Evolutionary conservation across 2,797 vertebrate species (phyloP), one percentile per base, ranked within the genome.

Genomic region (Cheirogaleus major): DNA sequence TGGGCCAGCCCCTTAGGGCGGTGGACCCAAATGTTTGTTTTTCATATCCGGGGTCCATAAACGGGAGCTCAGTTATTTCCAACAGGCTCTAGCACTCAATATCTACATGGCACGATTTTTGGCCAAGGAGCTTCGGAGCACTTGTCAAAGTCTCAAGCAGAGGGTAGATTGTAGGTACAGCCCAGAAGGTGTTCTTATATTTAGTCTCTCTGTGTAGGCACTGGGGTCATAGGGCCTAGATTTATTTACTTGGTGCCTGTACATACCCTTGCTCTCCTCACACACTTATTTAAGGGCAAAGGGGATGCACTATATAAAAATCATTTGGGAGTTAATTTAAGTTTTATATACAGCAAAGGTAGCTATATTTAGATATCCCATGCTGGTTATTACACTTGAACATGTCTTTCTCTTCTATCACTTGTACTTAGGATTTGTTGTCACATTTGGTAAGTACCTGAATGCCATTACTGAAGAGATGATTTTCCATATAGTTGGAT

Each of bases 21-120:
- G 11, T 48, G n/a, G 27, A 25, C 61, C 18, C 52, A 38, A 32
- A 23, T 85, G 48, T 91, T 95, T 96, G 94, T 95, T 93, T 88
- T 93, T 65, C 76, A 81, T 4, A 30, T 69, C 50, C 43, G 18
- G 52, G 4, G 48, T 65, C 59, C 87, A 90, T 57, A 89, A 61
- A 76, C 88, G 78, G 32, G n/a, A n/a, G 65, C 20, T 38, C 50
- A 52, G 57, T 72, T 41, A 10, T 57, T 52, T 41, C 35, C 61
- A 79, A 8, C 22, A 81, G 75, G 48, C 61, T 82, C 14, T 35
- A 35, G 57, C 12, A 27, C 14, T 45, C 25, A 48, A 5, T 23
- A 4, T 87, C 43, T 86, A 61, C 80, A 72, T 15, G 78, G 45
- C 11, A n/a, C 3, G 5, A 38, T 57, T 63, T 50, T 59, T 22